Base-by-base conservation (phyloP, 1,140 invertebrate species). In the Cydia fagiglandana region DNA sequence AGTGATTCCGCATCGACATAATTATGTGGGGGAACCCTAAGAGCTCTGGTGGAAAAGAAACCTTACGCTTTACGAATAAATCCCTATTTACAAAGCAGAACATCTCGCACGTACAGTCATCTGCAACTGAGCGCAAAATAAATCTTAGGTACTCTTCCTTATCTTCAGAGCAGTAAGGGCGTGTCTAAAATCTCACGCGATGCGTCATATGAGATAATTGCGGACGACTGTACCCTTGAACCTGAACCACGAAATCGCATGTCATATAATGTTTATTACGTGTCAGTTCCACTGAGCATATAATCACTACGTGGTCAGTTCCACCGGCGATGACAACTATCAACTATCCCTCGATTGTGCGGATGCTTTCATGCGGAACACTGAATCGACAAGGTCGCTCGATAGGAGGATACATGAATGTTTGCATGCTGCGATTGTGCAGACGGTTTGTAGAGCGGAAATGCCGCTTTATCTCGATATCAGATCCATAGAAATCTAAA, bases 331-430 rank as follows among this genome's bases (percentile, higher is more conserved):
- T 78, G 79, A 80, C 76, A 78, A 77, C 61, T 75, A 77, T 68
- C n/a, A 79, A 77, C 61, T 75, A 77, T 68, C 61, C 73, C 74
- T 47, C 30, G 75, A 85, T 86, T 86, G 83, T 86, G 75, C 68
- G 64, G 20, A 75, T 77, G 78, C 81, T 82, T 81, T 84, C 82
- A 81, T 81, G 84, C 81, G 79, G 80, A 83, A 84, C 83, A 78
- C 53, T 80, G 80, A 80, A 83, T 81, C 80, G 77, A 83, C 83
- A 84, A 86, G 84, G 84, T 82, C 83, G 56, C 75, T 38, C 66
- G 17, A 70, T 34, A 41, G 17, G 17, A 24, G 34, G n/a, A 70
- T 17, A 70, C 66, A 34, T 70, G 38, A 30, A 68, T n/a, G 47
- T 50, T 61, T 24, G 56, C 56, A 61, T 61, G 53, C n/a, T 56